Conservation (phyloP, 2,797 vertebrate genomes). For the Myotis pilosus region DNA sequence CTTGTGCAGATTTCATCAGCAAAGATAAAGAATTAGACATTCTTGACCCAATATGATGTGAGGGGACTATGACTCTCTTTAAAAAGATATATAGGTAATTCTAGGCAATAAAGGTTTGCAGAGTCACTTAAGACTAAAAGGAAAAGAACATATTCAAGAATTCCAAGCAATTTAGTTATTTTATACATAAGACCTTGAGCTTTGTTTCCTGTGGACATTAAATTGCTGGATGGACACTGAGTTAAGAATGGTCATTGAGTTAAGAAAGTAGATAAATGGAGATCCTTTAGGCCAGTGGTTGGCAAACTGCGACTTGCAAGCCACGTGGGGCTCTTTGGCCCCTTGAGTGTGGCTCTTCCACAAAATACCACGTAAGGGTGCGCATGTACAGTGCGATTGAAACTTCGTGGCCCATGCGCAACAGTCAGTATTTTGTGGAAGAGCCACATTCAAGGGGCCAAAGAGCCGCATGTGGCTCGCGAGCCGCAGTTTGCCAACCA, state of each 20-base stretch:
- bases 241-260: neutral
- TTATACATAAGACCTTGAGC: neutral
- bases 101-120: neutral
- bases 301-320: no score
- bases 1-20: neutral
- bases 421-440: no score
- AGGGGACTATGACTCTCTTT: neutral
- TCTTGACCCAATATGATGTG: neutral
- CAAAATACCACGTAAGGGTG: no score
- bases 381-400: no score
- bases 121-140: neutral
- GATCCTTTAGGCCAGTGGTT: neutral
- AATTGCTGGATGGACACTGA: neutral
- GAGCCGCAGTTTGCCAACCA: no score
- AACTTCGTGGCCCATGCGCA: no score
- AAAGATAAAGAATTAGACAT: constrained; percentile 12
- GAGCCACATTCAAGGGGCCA: no score
- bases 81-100: neutral
- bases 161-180: neutral
- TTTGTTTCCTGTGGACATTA: neutral
- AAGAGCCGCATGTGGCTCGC: no score
- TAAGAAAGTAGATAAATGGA: neutral
- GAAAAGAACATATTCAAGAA: neutral
- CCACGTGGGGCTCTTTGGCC: no score
- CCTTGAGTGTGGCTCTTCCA: no score